Evolutionary conservation across 2,797 vertebrate species (phyloP).

Genomic region (Phoebastria nigripes): DNA sequence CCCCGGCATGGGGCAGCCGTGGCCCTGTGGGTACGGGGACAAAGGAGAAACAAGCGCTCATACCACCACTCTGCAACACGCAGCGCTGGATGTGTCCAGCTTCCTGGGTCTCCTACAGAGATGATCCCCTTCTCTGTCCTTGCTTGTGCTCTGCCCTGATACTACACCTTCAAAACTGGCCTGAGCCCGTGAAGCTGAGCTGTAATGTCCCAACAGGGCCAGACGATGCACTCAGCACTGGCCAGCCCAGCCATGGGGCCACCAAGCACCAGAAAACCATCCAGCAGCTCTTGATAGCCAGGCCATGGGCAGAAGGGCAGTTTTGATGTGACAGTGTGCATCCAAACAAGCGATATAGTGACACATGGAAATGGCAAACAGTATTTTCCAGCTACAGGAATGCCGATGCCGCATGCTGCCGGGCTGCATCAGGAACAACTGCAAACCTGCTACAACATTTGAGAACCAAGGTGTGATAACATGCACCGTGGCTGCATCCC

Average conservation of each 20-base stretch:
- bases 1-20: fast-evolving
- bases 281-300: too few species aligned
- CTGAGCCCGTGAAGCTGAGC: neutral
- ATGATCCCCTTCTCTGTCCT: neutral
- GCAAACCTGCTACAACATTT: neutral
- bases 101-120: neutral
- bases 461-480: neutral
- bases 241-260: neutral
- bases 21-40: neutral
- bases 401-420: neutral
- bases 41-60: neutral
- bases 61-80: neutral
- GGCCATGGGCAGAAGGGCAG: neutral
- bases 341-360: neutral
- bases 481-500: fast-evolving
- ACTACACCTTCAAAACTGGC: neutral
- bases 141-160: neutral
- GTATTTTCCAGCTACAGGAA: neutral
- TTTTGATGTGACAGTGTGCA: neutral
- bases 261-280: neutral
- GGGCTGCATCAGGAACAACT: neutral
- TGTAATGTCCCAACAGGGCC: too few species aligned
- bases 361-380: neutral
- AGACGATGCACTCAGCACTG: neutral
- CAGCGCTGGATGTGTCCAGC: too few species aligned